Conservation (phyloP, 1,140 invertebrate genomes). For the Atta texana region DNA sequence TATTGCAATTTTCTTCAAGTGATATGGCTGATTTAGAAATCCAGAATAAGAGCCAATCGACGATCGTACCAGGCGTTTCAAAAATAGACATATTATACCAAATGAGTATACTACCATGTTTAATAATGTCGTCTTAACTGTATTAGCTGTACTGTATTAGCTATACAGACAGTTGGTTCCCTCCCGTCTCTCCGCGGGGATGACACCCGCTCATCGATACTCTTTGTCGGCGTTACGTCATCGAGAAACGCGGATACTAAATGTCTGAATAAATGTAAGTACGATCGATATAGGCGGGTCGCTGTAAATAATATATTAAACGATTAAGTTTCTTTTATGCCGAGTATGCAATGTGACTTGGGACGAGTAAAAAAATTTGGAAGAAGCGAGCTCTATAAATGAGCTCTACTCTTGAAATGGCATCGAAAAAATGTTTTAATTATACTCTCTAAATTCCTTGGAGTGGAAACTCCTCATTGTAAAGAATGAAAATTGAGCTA, state of each 20-base stretch:
- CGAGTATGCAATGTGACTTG: slow-evolving; percentile 15
- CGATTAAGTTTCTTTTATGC: slow-evolving; percentile 29
- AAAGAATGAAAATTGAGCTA: too few species aligned
- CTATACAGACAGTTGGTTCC: not conserved
- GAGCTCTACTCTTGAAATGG: not conserved
- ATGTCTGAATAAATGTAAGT: slow-evolving; percentile 58
- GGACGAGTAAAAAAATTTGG: slow-evolving; percentile 12
- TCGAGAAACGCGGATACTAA: slow-evolving; percentile 25
- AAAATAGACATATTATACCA: slow-evolving; percentile 5
- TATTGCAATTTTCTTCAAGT: not conserved
- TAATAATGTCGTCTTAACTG: not conserved
- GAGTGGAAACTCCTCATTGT: too few species aligned
- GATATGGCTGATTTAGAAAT: slow-evolving; percentile 15
- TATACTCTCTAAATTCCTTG: too few species aligned
- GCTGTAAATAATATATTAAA: slow-evolving; percentile 49
- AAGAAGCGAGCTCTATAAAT: not conserved
- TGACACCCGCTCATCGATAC: slow-evolving; percentile 43
- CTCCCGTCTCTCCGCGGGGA: not conserved
- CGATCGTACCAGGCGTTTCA: not conserved
- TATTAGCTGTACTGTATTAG: not conserved
- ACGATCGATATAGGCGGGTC: slow-evolving; percentile 54
- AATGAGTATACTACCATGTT: slow-evolving; percentile 1
- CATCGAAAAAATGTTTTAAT: not conserved
- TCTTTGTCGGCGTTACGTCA: slow-evolving; percentile 45
- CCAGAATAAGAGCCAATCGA: slow-evolving; percentile 15